A percentile compares a stretch with the other conserved stretches of the same genome.
Conservation (phyloP, 2,113 vertebrate species). For the Physeter macrocephalus region DNA sequence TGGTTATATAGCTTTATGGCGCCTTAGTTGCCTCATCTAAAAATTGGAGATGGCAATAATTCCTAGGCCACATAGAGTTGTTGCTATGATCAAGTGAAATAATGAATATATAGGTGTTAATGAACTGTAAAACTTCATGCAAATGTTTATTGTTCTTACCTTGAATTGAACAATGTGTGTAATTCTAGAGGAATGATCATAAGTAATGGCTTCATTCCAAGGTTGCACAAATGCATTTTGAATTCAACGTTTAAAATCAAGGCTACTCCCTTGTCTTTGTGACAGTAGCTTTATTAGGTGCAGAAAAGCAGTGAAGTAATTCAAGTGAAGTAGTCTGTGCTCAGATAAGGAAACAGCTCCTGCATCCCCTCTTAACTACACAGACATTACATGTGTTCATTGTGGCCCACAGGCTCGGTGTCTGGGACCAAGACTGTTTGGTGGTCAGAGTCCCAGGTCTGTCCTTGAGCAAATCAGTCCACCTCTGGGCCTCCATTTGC, state of each 20-base stretch:
- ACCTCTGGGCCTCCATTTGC: background rate
- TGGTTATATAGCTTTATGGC: background rate
- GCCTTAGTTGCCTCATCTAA: background rate
- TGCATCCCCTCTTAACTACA: background rate
- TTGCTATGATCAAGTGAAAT: background rate
- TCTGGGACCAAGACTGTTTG: background rate
- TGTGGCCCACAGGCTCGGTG: background rate
- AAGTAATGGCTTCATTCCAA: background rate
- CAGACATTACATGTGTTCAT: background rate
- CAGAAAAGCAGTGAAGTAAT: background rate
- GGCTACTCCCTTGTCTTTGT: background rate
- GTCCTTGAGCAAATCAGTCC: background rate
- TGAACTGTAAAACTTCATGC: background rate
- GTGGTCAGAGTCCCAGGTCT: background rate
- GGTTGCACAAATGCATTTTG: background rate
- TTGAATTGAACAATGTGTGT: background rate
- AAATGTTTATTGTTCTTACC: background rate
- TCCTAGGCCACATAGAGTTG: background rate
- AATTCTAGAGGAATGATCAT: background rate
- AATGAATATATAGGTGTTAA: background rate
- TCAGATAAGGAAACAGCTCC: background rate
- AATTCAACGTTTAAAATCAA: background rate
- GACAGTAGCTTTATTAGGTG: background rate
- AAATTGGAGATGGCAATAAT: background rate
- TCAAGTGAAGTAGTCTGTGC: background rate